These are phyloP conservation scores for Napeogenes inachia DNA, from an alignment of 2,888 invertebrate genomes.

Conservation along the genomic window DNA sequence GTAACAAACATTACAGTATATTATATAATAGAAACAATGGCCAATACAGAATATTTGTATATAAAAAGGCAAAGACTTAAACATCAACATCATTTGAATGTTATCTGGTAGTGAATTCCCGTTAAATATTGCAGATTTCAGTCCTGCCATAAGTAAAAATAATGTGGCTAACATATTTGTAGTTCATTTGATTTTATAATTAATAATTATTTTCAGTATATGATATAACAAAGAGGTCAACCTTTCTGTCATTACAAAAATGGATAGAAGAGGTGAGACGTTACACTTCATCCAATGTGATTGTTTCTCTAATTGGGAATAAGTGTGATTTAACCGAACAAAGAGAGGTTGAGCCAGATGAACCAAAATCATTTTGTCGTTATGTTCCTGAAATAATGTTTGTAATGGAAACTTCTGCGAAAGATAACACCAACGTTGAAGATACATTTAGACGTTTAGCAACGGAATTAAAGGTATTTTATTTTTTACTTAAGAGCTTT, in stretches of 20 bases:
- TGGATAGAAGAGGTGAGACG: conserved; percentile 98
- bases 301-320: conserved; percentile 94
- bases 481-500: not conserved
- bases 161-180: not conserved
- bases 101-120: too few relatives aligned
- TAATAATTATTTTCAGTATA: conserved; percentile 81
- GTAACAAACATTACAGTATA: too few relatives aligned
- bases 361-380: conserved; percentile 91
- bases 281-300: conserved; percentile 94
- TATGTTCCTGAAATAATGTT: conserved; percentile 91
- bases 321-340: conserved; percentile 91
- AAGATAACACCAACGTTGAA: conserved; percentile 94
- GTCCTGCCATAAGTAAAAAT: not conserved
- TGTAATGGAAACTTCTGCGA: conserved; percentile 93
- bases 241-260: conserved; percentile 92
- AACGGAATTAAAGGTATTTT: conserved; percentile 86
- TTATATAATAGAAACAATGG: too few relatives aligned
- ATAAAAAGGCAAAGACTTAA: too few relatives aligned
- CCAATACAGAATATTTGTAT: too few relatives aligned
- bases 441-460: conserved; percentile 91
- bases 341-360: conserved; percentile 89
- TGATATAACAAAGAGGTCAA: conserved; percentile 94
- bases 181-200: conserved; percentile 4
- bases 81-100: too few relatives aligned
- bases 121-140: too few relatives aligned